Conservation (phyloP, 2,113 vertebrate species). For the Bagarius yarrelli region DNA sequence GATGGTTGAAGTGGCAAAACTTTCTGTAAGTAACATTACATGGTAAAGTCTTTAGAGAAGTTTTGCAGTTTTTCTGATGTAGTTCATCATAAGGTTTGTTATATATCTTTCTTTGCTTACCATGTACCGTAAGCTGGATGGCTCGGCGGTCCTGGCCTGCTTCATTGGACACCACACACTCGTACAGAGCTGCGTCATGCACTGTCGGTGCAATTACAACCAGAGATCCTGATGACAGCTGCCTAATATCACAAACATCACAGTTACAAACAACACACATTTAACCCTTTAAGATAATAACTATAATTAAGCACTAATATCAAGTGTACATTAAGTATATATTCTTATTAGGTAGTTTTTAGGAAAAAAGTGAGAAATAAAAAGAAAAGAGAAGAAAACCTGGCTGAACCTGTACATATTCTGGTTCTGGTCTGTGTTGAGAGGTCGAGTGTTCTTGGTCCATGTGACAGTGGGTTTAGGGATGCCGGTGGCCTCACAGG, state of each 20-base stretch:
- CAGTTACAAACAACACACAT: background rate
- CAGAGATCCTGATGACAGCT: slow-evolving; percentile 91
- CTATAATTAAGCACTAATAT: background rate
- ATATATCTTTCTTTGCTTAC: slow-evolving; percentile 66
- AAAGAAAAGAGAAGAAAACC: slow-evolving; percentile 61
- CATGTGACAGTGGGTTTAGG: slow-evolving; percentile 85
- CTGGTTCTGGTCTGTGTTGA: slow-evolving; percentile 90
- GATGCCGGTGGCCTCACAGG: slow-evolving; percentile 88
- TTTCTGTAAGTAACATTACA: background rate
- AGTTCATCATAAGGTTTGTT: background rate
- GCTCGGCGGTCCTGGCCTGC: slow-evolving; percentile 81
- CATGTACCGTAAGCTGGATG: slow-evolving; percentile 78
- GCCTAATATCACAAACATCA: slow-evolving; percentile 64
- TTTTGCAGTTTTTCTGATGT: background rate
- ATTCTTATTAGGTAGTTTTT: background rate
- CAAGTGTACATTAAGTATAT: background rate
- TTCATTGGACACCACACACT: slow-evolving; percentile 83
- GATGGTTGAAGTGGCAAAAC: background rate
- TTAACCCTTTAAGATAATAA: background rate
- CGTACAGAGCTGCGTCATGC: slow-evolving; percentile 86
- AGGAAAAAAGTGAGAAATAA: slow-evolving; percentile 8
- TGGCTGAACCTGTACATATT: slow-evolving; percentile 89
- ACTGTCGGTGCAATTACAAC: slow-evolving; percentile 89
- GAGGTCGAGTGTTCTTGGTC: slow-evolving; percentile 80
- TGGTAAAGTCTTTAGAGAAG: background rate